Evolutionary conservation across 2,797 vertebrate species (phyloP).

Genomic region (Smutsia temminckii): DNA sequence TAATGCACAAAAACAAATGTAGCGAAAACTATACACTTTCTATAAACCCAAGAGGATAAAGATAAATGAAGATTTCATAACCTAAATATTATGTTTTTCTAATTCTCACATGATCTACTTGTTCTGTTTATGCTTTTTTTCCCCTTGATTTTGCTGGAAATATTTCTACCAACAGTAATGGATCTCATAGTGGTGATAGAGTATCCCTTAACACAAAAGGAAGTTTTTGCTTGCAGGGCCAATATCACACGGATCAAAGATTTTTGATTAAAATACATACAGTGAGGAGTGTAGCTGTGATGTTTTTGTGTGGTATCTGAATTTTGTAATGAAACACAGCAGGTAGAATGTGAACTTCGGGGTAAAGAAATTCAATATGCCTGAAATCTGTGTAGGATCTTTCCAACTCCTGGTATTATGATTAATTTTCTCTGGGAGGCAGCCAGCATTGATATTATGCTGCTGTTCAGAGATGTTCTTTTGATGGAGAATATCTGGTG

Average conservation of each 20-base stretch:
- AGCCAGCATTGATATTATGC: background rate
- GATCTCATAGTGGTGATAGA: background rate
- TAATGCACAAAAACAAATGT: background rate
- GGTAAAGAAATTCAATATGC: constrained; percentile 63
- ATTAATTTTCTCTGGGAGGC: constrained; percentile 61
- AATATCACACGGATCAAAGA: constrained; percentile 56
- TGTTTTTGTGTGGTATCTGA: constrained; percentile 53
- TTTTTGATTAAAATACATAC: constrained; percentile 67
- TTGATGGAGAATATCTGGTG: constrained; percentile 31
- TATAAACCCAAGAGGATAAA: background rate
- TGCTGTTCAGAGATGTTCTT: constrained; percentile 12
- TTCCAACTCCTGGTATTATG: constrained; percentile 57
- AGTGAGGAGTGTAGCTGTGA: constrained; percentile 49
- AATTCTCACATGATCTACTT: constrained; percentile 13
- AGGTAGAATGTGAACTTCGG: constrained; percentile 46
- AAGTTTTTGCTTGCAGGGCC: constrained; percentile 43
- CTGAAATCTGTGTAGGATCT: constrained; percentile 52
- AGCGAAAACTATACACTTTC: background rate
- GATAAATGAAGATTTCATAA: background rate
- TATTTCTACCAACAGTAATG: background rate
- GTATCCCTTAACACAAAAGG: constrained; percentile 56
- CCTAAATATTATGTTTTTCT: background rate
- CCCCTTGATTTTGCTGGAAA: background rate
- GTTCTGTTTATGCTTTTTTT: constrained; percentile 3
- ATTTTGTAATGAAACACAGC: constrained; percentile 67